Percentiles rank a stretch among this genome's conserved stretches.
Evolutionary conservation across 2,113 vertebrate genomes (phyloP).

Genomic region (Sarotherodon lohbergeri): DNA sequence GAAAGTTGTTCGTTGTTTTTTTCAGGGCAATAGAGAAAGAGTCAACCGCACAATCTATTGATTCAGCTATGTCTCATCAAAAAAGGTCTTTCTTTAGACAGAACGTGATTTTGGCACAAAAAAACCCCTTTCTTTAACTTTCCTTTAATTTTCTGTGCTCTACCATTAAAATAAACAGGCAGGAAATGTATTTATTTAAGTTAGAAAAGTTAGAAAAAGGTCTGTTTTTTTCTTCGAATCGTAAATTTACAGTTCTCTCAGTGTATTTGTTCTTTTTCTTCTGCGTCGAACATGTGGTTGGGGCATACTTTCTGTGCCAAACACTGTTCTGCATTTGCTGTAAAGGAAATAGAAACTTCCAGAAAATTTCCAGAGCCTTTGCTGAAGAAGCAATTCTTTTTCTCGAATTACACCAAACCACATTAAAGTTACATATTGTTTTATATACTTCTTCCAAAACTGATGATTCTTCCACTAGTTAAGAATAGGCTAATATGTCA

Average conservation of each 20-base stretch:
- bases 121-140: background rate
- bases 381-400: background rate
- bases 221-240: background rate
- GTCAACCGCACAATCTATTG: background rate
- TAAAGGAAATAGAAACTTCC: slow-evolving; percentile 29
- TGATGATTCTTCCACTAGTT: background rate
- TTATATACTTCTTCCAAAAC: slow-evolving; percentile 1
- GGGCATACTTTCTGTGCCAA: background rate
- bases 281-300: background rate
- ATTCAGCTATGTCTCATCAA: background rate
- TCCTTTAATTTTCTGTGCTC: background rate
- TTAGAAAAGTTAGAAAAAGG: background rate
- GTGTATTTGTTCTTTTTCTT: background rate
- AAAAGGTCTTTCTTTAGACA: background rate
- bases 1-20: background rate
- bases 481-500: background rate
- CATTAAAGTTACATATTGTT: slow-evolving; percentile 15
- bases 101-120: background rate
- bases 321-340: background rate
- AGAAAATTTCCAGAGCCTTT: slow-evolving; percentile 1
- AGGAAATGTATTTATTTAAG: background rate
- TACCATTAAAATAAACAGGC: background rate
- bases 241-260: background rate
- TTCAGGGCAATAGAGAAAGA: background rate
- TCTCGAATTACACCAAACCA: background rate